phyloP scores from a whole-genome alignment of 2,797 vertebrate genomes.

The Tarsius wallacei region DNA sequence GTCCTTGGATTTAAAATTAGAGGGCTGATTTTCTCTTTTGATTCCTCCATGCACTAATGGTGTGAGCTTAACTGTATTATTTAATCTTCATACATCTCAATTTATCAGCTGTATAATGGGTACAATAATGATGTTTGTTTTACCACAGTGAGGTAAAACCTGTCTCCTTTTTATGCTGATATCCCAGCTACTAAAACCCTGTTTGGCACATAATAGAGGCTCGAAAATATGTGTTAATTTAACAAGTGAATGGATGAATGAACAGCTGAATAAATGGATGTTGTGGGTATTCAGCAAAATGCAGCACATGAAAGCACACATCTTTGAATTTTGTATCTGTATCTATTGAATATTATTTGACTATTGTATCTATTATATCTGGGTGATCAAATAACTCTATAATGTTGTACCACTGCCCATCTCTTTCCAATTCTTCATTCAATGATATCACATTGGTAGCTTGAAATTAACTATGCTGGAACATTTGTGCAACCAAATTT shows the following conservation, averaged over 20 bases:
- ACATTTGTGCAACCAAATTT: neutral
- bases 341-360: neutral
- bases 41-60: neutral
- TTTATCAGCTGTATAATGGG: slow-evolving; percentile 28
- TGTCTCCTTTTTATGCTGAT: neutral
- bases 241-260: neutral
- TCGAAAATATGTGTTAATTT: slow-evolving; percentile 14
- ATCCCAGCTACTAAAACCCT: neutral
- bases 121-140: neutral
- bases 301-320: neutral
- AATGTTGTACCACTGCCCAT: neutral
- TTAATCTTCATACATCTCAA: neutral
- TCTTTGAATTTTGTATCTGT: neutral
- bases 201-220: neutral
- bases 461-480: neutral
- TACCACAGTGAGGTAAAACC: neutral
- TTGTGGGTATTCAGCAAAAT: neutral
- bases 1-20: neutral
- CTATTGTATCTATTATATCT: neutral
- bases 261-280: neutral
- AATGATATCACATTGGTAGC: neutral
- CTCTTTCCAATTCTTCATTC: neutral
- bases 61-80: neutral
- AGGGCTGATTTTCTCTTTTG: neutral
- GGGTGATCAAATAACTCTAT: neutral